Conservation (phyloP, 2,797 vertebrate species). For the Tadarida brasiliensis region DNA sequence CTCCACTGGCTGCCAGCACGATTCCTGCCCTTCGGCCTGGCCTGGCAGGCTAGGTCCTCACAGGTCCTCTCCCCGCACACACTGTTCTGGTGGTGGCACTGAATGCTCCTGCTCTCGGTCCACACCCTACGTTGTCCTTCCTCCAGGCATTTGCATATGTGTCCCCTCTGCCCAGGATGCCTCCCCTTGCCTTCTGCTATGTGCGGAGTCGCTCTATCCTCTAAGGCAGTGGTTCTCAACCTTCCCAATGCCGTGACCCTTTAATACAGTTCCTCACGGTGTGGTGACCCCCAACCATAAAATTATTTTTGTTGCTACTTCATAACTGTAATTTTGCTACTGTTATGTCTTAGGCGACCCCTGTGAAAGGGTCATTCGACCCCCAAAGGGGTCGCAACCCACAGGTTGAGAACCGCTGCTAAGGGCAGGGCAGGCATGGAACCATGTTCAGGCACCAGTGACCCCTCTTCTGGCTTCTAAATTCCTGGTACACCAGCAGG, state of each 20-base stretch:
- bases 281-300: no score
- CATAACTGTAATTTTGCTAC: no score
- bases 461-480: neutral
- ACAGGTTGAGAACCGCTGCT: no score
- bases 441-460: rapidly evolving
- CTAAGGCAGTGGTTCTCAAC: no score
- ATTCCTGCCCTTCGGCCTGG: neutral
- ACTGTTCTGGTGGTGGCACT: neutral
- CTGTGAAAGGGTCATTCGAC: no score
- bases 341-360: no score
- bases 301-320: no score
- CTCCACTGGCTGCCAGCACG: neutral
- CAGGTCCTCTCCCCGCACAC: neutral
- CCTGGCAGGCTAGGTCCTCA: neutral
- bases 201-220: neutral
- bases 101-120: neutral
- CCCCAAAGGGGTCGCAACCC: no score
- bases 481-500: neutral
- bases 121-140: neutral
- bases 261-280: no score
- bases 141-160: neutral
- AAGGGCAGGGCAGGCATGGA: neutral
- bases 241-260: no score
- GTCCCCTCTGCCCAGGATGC: neutral
- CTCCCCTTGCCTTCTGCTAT: neutral